Evolutionary conservation across 2,888 invertebrate genomes (phyloP).

Genomic region (Loripinus fragilis): DNA sequence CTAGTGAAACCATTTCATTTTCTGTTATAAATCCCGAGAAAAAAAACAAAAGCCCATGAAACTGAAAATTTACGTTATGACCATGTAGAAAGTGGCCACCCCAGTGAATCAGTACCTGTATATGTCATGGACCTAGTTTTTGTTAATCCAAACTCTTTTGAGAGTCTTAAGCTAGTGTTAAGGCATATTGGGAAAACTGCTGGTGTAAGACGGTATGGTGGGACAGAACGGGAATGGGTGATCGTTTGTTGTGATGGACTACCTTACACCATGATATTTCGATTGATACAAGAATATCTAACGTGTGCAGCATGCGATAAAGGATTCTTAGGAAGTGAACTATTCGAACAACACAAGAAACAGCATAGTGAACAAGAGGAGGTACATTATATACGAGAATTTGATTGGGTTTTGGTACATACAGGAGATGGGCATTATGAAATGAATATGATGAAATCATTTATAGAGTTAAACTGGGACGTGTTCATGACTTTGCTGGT

Average conservation of each 20-base stretch:
- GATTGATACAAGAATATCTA: constrained; percentile 27
- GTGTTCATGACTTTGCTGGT: constrained; percentile 24
- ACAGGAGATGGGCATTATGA: constrained; percentile 36
- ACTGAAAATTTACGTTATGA: not conserved
- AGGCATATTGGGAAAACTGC: constrained; percentile 30
- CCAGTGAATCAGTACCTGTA: not conserved
- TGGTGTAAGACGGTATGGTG: not conserved
- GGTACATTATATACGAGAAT: constrained; percentile 22
- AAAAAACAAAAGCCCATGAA: too few relatives aligned
- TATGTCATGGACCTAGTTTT: constrained; percentile 31
- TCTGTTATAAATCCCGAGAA: too few relatives aligned
- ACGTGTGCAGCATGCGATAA: constrained; percentile 27
- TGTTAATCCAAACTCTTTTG: constrained; percentile 31
- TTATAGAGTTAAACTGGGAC: constrained; percentile 33
- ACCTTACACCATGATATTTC: constrained; percentile 18
- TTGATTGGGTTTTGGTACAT: constrained; percentile 29
- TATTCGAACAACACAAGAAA: constrained; percentile 15
- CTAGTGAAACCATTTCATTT: too few relatives aligned
- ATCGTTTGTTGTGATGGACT: constrained; percentile 40
- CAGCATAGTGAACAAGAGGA: too few relatives aligned
- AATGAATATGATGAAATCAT: constrained; percentile 36
- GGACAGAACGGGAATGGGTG: constrained; percentile 14
- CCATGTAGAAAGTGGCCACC: constrained; percentile 22
- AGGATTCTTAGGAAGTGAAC: constrained; percentile 16
- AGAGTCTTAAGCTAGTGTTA: constrained; percentile 23